Conservation (phyloP, 1,140 invertebrate species). For the Brachionus asplanchnoidis region DNA sequence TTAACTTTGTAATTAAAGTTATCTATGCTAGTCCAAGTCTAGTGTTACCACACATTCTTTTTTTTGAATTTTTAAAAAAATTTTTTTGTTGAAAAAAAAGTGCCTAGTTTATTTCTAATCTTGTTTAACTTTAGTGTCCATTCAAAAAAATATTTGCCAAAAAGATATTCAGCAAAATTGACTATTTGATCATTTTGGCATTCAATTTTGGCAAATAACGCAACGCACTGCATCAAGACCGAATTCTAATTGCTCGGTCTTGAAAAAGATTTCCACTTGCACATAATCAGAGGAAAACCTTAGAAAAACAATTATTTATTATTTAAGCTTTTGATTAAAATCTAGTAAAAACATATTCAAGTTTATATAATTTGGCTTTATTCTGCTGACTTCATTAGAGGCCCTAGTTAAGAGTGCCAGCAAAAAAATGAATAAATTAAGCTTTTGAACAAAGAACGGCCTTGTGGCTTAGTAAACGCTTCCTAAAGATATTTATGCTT, state of each 20-base stretch:
- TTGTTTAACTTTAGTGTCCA: neutral
- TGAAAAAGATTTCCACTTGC: neutral
- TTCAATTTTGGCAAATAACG: neutral
- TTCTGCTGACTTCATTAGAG: neutral
- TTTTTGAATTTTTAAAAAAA: neutral
- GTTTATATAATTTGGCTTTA: neutral
- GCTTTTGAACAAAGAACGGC: neutral
- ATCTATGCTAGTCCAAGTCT: neutral
- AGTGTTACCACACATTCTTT: neutral
- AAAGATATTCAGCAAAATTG: neutral
- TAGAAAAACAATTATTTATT: conserved; percentile 6
- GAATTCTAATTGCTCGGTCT: neutral
- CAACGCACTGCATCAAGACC: neutral
- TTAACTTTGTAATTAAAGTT: neutral
- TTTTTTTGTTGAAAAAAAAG: neutral
- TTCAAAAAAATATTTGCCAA: neutral
- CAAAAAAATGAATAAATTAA: neutral
- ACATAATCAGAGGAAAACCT: neutral
- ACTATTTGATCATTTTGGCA: neutral
- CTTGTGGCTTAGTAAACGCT: neutral
- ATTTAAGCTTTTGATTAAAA: neutral
- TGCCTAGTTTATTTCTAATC: neutral
- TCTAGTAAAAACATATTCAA: neutral
- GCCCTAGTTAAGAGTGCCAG: neutral
- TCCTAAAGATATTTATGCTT: neutral